phyloP scores from a whole-genome alignment of 2,888 invertebrate genomes.

The Apotomis turbidana region DNA sequence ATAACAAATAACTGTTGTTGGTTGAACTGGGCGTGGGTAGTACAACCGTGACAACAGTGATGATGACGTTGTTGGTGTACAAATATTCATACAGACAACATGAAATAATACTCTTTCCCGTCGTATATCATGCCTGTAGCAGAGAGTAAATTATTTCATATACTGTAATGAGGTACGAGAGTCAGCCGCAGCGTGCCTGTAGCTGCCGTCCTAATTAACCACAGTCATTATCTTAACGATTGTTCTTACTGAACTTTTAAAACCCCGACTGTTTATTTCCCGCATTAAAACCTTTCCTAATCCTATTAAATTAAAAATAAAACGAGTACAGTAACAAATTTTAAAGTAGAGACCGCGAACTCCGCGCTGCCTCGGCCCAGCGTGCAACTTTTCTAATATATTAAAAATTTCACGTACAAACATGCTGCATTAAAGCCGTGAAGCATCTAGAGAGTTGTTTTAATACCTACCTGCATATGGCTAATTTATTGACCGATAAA shows the following conservation, averaged over 20 bases:
- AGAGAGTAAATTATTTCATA: not conserved
- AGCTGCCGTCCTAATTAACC: conserved; percentile 22
- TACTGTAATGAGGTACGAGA: not conserved
- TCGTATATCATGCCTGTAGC: not conserved
- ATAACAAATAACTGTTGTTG: too few relatives aligned
- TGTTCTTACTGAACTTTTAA: conserved; percentile 60
- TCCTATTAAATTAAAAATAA: conserved; percentile 66
- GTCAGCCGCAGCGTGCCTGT: not conserved
- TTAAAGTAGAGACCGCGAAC: conserved; percentile 59
- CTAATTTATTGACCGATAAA: conserved; percentile 44
- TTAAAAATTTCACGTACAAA: conserved; percentile 67
- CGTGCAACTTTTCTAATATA: conserved; percentile 71
- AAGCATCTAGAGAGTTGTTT: conserved; percentile 58
- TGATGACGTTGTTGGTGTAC: too few relatives aligned
- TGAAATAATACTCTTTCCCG: too few relatives aligned
- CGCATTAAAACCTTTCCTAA: conserved; percentile 58
- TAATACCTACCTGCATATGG: conserved; percentile 50
- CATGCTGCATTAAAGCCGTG: conserved; percentile 60
- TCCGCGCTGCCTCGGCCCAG: conserved; percentile 53
- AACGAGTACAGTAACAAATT: conserved; percentile 62
- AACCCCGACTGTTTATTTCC: conserved; percentile 60
- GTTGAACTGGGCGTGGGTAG: too few relatives aligned
- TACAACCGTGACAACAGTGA: too few relatives aligned
- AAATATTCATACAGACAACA: too few relatives aligned
- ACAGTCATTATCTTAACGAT: conserved; percentile 61